Conservation (phyloP, 2,797 vertebrate species). For the Tragelaphus oryx region DNA sequence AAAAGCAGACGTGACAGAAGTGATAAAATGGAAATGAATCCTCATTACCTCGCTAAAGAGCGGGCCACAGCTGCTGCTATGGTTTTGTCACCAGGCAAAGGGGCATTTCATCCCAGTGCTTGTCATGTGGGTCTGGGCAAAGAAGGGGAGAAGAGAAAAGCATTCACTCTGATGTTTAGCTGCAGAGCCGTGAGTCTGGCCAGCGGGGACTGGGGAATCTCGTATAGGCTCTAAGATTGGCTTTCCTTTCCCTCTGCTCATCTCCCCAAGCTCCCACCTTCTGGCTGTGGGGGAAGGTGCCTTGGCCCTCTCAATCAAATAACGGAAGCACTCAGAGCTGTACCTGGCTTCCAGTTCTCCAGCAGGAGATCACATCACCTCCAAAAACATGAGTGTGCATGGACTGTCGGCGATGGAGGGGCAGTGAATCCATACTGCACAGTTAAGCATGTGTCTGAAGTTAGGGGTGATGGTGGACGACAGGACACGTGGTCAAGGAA, state of each 20-base stretch:
- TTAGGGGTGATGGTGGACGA: background rate
- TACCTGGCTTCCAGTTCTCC: background rate
- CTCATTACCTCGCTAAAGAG: constrained; percentile 48
- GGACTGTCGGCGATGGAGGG: background rate
- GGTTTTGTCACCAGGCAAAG: background rate
- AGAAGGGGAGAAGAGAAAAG: background rate
- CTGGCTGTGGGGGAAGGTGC: background rate
- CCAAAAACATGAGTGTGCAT: background rate
- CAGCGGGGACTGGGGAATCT: background rate
- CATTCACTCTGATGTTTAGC: background rate
- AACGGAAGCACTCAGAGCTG: background rate
- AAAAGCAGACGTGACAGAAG: constrained; percentile 43
- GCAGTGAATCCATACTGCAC: background rate
- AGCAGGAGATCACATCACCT: background rate
- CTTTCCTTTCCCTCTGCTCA: background rate
- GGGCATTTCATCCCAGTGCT: background rate
- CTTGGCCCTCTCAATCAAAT: background rate
- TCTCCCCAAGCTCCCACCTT: background rate
- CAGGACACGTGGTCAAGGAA: background rate
- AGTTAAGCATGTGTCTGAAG: background rate
- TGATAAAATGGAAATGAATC: constrained; percentile 46
- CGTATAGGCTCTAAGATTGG: background rate
- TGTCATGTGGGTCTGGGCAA: background rate
- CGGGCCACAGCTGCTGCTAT: constrained; percentile 31
- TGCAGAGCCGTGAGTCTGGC: background rate